phyloP scores from a whole-genome alignment of 1,140 invertebrate genomes.

The Melanaphis sacchari region DNA sequence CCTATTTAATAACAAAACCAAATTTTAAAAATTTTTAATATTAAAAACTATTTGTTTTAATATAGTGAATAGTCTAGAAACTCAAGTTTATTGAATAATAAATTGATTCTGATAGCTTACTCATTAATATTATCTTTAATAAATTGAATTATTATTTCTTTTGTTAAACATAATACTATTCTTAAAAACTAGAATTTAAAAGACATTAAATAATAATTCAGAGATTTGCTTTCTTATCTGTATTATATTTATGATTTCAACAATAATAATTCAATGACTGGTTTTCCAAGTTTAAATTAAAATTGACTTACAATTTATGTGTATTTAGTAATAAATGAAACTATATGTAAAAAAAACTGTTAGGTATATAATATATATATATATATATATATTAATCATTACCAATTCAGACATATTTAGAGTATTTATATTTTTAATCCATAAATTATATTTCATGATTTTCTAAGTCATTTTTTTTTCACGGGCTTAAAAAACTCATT shows the following conservation, averaged over 20 bases:
- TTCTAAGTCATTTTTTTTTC: background rate
- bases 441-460: background rate
- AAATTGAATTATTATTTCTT: background rate
- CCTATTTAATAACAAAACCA: background rate
- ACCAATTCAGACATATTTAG: background rate
- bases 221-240: background rate
- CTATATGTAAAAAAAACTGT: background rate
- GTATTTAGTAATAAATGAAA: background rate
- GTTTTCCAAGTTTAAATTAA: background rate
- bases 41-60: background rate
- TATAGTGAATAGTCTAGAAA: background rate
- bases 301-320: background rate
- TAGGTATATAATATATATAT: too few relatives aligned
- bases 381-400: background rate
- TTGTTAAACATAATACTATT: background rate
- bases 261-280: background rate
- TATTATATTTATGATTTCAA: background rate
- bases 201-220: background rate
- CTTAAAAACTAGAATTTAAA: conserved; percentile 13
- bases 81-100: background rate
- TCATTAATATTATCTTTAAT: background rate
- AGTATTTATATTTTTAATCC: background rate
- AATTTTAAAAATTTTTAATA: background rate
- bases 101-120: background rate
- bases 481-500: background rate